Base-by-base conservation (phyloP, 2,888 invertebrate species). In the Pseudococcus longispinus region DNA sequence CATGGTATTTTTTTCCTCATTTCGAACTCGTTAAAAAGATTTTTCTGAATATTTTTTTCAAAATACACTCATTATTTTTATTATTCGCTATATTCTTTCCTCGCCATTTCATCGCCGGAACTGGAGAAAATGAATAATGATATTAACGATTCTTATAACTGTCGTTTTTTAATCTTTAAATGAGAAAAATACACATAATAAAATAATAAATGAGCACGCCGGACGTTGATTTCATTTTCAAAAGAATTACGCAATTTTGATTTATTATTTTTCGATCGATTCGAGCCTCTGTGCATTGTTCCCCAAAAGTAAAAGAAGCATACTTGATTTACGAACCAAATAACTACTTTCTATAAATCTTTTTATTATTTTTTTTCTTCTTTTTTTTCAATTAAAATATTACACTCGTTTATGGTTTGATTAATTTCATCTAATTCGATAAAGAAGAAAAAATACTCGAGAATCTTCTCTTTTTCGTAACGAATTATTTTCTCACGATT, bases 71-170 rank as follows among this genome's bases (percentile, higher is more conserved):
- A 15, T 70, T 70, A 70, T 70, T 70, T 70, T 70, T 70, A 29
- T 70, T 70, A 70, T 29, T 29, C 15, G 2, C 6, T 29, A 15
- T 70, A 29, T 8, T 60, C 11, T 60, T 60, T 55, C 1, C 32
- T 9, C 20, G 23, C 20, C 23, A 60, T 23, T 60, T 60, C 60
- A 23, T 60, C 20, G 18, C n/a, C n/a, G 60, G 60, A 70, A 29
- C 29, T 29, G 60, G 5, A 70, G 70, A 70, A 70, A 70, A 70
- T 70, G 70, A 70, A 29, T 70, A 70, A 70, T 70, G 70, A 70
- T 29, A 70, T 29, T 29, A 70, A 29, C 29, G 15, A 29, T 70
- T 70, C 29, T 18, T 60, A 60, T 15, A 15, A 70, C 15, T 29
- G 29, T 29, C 70, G 29, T 18, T 70, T 70, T 29, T 29, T 70